phyloP scores from a whole-genome alignment of 2,888 invertebrate genomes.

The Gari tellinella region DNA sequence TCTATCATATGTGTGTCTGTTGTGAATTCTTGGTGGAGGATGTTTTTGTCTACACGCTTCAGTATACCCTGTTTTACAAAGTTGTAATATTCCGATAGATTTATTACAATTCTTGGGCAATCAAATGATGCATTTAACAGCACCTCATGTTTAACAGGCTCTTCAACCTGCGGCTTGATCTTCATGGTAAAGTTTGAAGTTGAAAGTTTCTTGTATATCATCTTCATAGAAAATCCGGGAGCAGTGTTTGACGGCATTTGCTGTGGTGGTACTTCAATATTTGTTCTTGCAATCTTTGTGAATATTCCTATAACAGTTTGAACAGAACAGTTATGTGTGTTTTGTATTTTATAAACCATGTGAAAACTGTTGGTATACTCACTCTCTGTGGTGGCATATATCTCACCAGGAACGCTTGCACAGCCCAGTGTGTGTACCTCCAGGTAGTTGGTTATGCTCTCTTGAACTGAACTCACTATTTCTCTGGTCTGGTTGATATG shows the following conservation, averaged over 20 bases:
- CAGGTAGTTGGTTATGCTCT: too few species aligned
- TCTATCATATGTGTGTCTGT: not conserved
- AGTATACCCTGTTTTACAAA: constrained; percentile 9
- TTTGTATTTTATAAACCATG: constrained; percentile 16
- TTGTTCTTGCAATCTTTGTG: constrained; percentile 1
- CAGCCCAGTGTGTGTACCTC: too few species aligned
- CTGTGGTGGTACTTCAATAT: not conserved
- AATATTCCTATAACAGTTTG: constrained; percentile 11
- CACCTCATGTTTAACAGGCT: not conserved
- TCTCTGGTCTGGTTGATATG: too few species aligned
- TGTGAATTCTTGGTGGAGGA: not conserved
- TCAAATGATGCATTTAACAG: constrained; percentile 9
- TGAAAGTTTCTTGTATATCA: too few species aligned
- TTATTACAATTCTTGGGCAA: constrained; percentile 25
- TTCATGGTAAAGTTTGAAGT: too few species aligned
- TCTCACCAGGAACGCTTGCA: not conserved
- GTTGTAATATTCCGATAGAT: constrained; percentile 9
- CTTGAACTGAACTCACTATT: too few species aligned
- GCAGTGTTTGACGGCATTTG: not conserved
- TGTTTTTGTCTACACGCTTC: not conserved
- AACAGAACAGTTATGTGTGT: constrained; percentile 21
- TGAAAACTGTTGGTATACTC: constrained; percentile 1
- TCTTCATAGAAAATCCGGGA: too few species aligned
- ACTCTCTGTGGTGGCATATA: constrained; percentile 2
- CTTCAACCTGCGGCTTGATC: too few species aligned